Evolutionary conservation across 1,140 invertebrate species (phyloP), one percentile per base, ranked within the genome.

Genomic region (Pentalonia nigronervosa): DNA sequence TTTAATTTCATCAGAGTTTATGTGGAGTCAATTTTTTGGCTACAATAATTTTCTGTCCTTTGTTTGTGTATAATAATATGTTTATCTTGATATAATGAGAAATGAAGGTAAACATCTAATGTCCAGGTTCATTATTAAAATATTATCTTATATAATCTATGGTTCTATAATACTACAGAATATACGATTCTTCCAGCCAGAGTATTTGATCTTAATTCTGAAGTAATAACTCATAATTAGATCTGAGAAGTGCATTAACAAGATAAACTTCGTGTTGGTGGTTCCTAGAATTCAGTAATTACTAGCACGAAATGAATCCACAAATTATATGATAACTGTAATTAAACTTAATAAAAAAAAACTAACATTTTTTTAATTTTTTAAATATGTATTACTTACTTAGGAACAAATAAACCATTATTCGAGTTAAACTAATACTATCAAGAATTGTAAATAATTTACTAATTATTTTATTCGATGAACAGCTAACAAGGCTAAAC

Each of bases 391-490:
- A 83, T 76, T n/a, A 34, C 11, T 14, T 76, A 76, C 60, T n/a
- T 76, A 7, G 4, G 60, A n/a, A 76, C 60, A 34, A 76, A 76
- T 67, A 67, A 67, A 67, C 1, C 30, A 67, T n/a, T 76, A 76
- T 76, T 76, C 11, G 17, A 76, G n/a, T 76, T 76, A 76, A 76
- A n/a, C 47, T 25, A 47, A 7, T 17, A 86, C 11, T 25, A 30
- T 4, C 14, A 36, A 23, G 25, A 86, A 47, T 47, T 47, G 3
- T 47, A 17, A 76, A 76, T 76, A 76, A n/a, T 76, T 76, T 76
- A 76, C n/a, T 76, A 76, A 76, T 76, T n/a, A 67, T 67, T 67
- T n/a, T 76, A 76, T 76, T 76, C 60, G 60, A 76, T 76, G 60
- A n/a, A 86, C 84, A 47, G 41, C 25, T 17, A 41, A 41, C 84